These are phyloP conservation scores for Salminus brasiliensis DNA, from an alignment of 2,113 vertebrate species.

Conservation along the genomic window DNA sequence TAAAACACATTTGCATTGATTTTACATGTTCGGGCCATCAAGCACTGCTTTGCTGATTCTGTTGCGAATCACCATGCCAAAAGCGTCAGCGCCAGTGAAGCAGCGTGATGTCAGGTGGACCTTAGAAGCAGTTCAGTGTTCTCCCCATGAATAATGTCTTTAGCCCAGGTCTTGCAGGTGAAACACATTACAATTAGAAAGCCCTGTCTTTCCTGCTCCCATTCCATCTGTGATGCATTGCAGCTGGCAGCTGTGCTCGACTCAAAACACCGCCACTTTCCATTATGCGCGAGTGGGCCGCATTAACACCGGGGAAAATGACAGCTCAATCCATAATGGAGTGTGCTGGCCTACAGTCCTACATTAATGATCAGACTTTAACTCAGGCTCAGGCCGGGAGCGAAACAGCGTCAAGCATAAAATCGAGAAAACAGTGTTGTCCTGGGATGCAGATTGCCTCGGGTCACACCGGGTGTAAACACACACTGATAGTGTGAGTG, in stretches of 20 bases:
- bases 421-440: background rate
- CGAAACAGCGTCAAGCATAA: background rate
- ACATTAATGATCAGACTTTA: conserved; percentile 45
- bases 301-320: conserved; percentile 36
- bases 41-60: background rate
- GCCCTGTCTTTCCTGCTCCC: conserved; percentile 11
- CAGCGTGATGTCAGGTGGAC: conserved; percentile 6
- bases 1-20: conserved; percentile 13
- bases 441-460: background rate
- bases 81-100: background rate
- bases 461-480: background rate
- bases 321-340: conserved; percentile 46
- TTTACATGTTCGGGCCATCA: background rate
- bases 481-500: background rate
- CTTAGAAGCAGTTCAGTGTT: conserved; percentile 4
- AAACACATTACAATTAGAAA: conserved; percentile 13
- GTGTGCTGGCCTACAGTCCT: conserved; percentile 31
- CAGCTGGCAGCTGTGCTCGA: conserved; percentile 32
- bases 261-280: conserved; percentile 17
- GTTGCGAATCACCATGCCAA: background rate
- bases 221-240: conserved; percentile 40
- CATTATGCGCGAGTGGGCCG: conserved; percentile 34
- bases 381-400: conserved; percentile 4
- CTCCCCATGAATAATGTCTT: background rate
- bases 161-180: conserved; percentile 5